Evolutionary conservation across 30 jellyfish, hydroid and myxozoan species (phyloP).

Genomic region (Turritopsis rubra): DNA sequence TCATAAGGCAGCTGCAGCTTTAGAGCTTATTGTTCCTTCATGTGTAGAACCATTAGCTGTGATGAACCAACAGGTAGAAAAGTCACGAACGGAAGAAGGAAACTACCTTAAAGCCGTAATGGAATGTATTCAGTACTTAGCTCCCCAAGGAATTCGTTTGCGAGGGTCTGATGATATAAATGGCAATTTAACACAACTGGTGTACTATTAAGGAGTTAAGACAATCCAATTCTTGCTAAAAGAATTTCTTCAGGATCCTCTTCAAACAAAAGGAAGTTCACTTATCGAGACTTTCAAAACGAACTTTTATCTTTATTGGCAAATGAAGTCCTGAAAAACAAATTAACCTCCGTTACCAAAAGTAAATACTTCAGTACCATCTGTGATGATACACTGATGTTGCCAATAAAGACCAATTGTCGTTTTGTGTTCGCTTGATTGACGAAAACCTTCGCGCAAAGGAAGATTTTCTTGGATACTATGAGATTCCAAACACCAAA

Average conservation of each 20-base stretch:
- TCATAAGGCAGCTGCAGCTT: no score
- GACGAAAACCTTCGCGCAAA: not conserved
- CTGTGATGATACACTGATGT: conserved; percentile 27
- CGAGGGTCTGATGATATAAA: conserved; percentile 30
- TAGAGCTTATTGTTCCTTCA: no score
- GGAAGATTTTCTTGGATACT: not conserved
- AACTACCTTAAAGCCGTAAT: no score
- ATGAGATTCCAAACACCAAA: not conserved
- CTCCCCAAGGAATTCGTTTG: no score
- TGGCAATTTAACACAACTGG: conserved; percentile 26
- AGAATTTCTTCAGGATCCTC: no score
- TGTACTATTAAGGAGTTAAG: conserved; percentile 6
- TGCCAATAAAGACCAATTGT: conserved; percentile 35
- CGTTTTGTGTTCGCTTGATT: conserved; percentile 34
- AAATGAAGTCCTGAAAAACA: conserved; percentile 26
- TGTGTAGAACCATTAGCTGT: no score
- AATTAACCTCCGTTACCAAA: no score
- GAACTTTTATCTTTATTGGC: conserved; percentile 36
- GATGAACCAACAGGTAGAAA: no score
- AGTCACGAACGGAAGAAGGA: no score
- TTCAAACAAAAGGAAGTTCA: no score
- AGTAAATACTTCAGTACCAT: no score
- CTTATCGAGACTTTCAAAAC: conserved; percentile 29
- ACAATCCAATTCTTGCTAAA: conserved; percentile 8
- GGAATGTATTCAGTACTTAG: no score